Evolutionary conservation across 2,113 vertebrate genomes (phyloP), one percentile per base, ranked within the genome.

Genomic region (Lontra canadensis): DNA sequence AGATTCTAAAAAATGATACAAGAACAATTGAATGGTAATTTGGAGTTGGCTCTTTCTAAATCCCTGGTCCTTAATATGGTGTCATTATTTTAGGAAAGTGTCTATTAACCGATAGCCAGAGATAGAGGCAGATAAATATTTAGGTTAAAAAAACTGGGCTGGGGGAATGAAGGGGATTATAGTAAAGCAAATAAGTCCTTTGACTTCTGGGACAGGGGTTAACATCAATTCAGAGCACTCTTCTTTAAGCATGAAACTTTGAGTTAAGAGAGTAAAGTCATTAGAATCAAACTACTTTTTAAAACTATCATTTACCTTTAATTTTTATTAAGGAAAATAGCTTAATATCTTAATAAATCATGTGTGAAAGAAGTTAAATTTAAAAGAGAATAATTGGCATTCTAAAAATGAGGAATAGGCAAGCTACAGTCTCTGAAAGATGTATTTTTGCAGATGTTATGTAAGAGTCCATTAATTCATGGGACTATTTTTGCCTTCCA

Each of bases 391-490:
- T 96, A 97, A 95, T 97, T 88, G 93, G 76, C 42, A 94, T 96
- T 97, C 96, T 97, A 96, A 97, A 98, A 98, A 98, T 96, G 80
- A 97, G 82, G 78, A 97, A 85, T 91, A 90, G 67, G 81, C 47
- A 97, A 98, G 91, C 78, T 59, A 93, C 15, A 36, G 42, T 88
- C 67, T 61, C 44, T 80, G 52, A 96, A 98, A 94, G 59, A 97
- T 96, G 11, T 34, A 59, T 95, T 97, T 97, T 97, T 98, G 82
- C 95, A 97, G 65, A 44, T 95, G 71, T 94, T 95, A 90, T 80
- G 23, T 96, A 98, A 96, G 97, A 97, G 88, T 83, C 90, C 97
- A 89, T 98, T 97, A 97, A 94, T 98, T 98, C 94, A 94, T n/a
- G 91, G 52, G 90, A 76, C 49, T 96, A 88, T 98, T 95, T 88